Evolutionary conservation across 2,113 vertebrate species (phyloP).

Genomic region (Symphodus melops): DNA sequence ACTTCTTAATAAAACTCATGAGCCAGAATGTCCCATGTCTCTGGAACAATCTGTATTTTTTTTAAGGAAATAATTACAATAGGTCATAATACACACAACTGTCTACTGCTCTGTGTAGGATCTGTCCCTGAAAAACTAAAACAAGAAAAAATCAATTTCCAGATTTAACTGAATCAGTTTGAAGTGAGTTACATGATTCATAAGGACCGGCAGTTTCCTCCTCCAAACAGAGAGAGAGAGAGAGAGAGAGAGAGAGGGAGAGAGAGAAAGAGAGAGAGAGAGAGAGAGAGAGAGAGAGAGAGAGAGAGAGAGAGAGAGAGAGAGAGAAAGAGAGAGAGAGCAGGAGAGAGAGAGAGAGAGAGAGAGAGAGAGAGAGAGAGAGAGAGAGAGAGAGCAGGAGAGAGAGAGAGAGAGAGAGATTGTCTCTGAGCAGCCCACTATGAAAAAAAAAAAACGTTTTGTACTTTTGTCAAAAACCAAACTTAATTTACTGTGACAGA

Average conservation of each 20-base stretch:
- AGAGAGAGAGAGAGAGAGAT: conserved; percentile 32
- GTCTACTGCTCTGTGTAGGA: conserved; percentile 23
- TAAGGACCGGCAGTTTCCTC: conserved; percentile 60
- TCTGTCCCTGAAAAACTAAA: conserved; percentile 45
- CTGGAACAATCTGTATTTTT: conserved; percentile 30
- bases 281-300: conserved; percentile 39
- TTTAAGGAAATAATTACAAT: conserved; percentile 18
- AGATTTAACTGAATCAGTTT: conserved; percentile 59
- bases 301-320: conserved; percentile 32
- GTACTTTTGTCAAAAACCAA: conserved; percentile 49
- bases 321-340: conserved; percentile 34
- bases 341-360: conserved; percentile 41
- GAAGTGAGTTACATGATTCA: conserved; percentile 74
- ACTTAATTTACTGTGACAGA: conserved; percentile 37
- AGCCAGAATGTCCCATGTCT: conserved; percentile 24
- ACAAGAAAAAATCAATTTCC: conserved; percentile 70
- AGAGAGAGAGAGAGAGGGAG: conserved; percentile 1
- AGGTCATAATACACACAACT: conserved; percentile 19
- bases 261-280: conserved; percentile 34
- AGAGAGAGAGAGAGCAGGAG: conserved; percentile 39
- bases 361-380: conserved; percentile 32
- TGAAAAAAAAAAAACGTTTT: conserved; percentile 50
- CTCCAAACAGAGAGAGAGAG: conserved; percentile 58
- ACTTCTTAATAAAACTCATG: conserved; percentile 18
- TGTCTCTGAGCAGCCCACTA: conserved; percentile 40